A percentile compares a stretch with the other conserved stretches of the same genome.
Conservation (phyloP, 2,888 invertebrate species). For the Cryptus viduatorius region DNA sequence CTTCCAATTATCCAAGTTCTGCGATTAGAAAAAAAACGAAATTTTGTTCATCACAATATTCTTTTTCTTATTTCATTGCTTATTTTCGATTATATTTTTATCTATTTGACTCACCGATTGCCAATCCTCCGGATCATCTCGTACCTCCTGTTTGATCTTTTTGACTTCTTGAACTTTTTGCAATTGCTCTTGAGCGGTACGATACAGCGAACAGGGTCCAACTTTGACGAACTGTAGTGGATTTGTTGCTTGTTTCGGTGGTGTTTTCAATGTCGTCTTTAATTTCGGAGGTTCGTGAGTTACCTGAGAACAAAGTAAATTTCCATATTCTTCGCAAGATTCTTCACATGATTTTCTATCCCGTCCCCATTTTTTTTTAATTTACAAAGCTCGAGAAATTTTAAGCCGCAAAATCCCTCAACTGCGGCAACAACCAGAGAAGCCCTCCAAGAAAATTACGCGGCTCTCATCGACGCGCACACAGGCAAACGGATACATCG, state of each 20-base stretch:
- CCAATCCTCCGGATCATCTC: constrained; percentile 96
- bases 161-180: constrained; percentile 94
- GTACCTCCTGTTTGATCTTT: constrained; percentile 91
- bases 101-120: constrained; percentile 90
- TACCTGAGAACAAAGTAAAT: constrained; percentile 73
- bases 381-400: neutral
- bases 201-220: constrained; percentile 94
- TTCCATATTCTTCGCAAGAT: neutral
- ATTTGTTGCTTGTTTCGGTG: constrained; percentile 93
- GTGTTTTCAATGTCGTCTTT: constrained; percentile 86
- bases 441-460: constrained; percentile 34
- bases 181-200: constrained; percentile 93
- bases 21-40: constrained; percentile 64
- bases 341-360: neutral
- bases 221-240: constrained; percentile 96
- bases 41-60: neutral
- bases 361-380: neutral
- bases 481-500: neutral
- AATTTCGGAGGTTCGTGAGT: constrained; percentile 84
- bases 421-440: constrained; percentile 33
- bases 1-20: constrained; percentile 98
- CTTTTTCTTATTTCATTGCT: neutral
- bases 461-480: constrained; percentile 14
- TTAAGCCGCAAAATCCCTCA: constrained; percentile 7
- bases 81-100: constrained; percentile 5